Percentiles rank a stretch among this genome's conserved stretches.
phyloP scores from a whole-genome alignment of 53 echinoderm and acorn worm species.

The Luidia sarsii region DNA sequence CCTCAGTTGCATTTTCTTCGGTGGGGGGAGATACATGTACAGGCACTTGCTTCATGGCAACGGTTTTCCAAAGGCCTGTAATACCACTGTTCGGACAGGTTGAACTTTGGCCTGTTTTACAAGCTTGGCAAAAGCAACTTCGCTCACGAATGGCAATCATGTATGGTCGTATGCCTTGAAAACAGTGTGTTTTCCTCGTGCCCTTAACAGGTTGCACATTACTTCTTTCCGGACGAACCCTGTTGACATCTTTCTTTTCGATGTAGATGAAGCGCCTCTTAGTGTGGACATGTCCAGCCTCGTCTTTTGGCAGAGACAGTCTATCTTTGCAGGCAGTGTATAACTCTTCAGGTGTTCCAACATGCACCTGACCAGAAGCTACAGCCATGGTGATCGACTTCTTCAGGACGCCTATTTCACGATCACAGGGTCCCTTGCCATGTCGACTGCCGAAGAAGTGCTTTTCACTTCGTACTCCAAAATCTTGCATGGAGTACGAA shows the following conservation, averaged over 20 bases:
- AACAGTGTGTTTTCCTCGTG: constrained; percentile 32
- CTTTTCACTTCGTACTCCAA: constrained; percentile 34
- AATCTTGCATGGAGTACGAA: neutral
- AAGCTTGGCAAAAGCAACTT: constrained; percentile 8
- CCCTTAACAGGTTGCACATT: constrained; percentile 22
- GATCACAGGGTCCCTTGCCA: constrained; percentile 64
- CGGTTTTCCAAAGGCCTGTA: constrained; percentile 7
- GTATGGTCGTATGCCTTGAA: neutral
- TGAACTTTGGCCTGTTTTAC: neutral
- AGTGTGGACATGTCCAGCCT: constrained; percentile 19
- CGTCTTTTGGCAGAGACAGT: constrained; percentile 1
- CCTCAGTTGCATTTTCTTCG: too few species aligned
- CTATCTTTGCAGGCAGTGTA: constrained; percentile 16
- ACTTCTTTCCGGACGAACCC: constrained; percentile 12
- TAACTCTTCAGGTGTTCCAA: constrained; percentile 12
- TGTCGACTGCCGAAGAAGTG: constrained; percentile 70
- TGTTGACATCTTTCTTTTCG: constrained; percentile 1
- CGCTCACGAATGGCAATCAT: neutral
- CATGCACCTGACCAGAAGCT: constrained; percentile 40
- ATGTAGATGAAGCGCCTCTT: constrained; percentile 54
- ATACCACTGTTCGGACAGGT: constrained; percentile 10
- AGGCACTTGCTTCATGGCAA: too few species aligned
- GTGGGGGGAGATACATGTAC: too few species aligned
- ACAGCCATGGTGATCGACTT: constrained; percentile 22
- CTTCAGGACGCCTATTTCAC: constrained; percentile 65